Conservation (phyloP, 2,113 vertebrate species). For the Chlorodrepanis virens region DNA sequence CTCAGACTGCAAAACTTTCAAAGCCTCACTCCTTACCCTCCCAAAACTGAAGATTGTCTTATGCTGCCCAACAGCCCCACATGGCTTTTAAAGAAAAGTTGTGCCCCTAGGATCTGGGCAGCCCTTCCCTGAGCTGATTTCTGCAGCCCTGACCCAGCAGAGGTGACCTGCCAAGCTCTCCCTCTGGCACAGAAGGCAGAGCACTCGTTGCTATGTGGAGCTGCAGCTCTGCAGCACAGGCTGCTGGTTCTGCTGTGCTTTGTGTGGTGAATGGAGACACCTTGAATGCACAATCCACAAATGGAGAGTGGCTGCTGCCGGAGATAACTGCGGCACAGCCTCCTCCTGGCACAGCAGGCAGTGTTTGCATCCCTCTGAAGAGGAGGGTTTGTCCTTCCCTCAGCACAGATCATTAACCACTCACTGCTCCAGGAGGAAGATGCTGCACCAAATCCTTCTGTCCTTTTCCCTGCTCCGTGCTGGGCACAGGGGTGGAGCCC, state of each 20-base stretch:
- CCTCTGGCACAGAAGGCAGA: not conserved
- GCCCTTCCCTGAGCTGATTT: not conserved
- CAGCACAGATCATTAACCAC: not conserved
- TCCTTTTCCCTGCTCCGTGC: not conserved
- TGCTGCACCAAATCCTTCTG: not conserved
- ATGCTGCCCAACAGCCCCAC: not conserved
- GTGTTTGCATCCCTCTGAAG: not conserved
- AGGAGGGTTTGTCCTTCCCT: not conserved
- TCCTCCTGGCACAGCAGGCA: not conserved
- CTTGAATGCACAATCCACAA: not conserved
- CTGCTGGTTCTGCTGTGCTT: not conserved
- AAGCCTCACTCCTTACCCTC: not conserved
- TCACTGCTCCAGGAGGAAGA: not conserved
- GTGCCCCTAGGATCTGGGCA: not conserved
- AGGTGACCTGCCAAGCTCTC: not conserved
- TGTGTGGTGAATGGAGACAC: not conserved
- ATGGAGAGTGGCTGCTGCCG: not conserved
- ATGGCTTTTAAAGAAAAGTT: not conserved
- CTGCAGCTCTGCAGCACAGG: not conserved
- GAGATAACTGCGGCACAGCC: not conserved
- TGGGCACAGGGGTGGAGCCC: rapidly evolving
- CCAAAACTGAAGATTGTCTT: not conserved
- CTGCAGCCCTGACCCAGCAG: not conserved
- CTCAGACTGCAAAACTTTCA: not conserved
- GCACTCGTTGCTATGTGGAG: not conserved